Percentiles rank a stretch among this genome's conserved stretches.
Conservation (phyloP, 1,140 invertebrate genomes). For the Odontomachus brunneus region DNA sequence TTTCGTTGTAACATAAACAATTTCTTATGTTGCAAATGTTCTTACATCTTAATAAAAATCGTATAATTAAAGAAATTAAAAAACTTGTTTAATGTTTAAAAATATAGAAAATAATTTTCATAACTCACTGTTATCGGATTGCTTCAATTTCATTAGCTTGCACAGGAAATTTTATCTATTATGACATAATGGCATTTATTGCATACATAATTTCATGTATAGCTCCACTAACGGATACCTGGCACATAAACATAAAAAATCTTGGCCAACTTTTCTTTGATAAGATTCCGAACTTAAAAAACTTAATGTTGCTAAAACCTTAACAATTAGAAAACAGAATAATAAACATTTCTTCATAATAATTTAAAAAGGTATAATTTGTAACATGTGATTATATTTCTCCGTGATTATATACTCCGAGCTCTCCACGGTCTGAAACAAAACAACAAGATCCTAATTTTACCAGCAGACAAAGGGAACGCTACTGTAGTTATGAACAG, state of each 20-base stretch:
- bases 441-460: too few relatives aligned
- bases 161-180: conserved; percentile 21
- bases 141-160: conserved; percentile 2
- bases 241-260: conserved; percentile 2
- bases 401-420: too few relatives aligned
- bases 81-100: too few relatives aligned
- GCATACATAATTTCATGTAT: neutral
- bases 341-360: neutral
- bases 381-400: neutral
- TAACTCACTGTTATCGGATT: conserved; percentile 7
- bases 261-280: conserved; percentile 15
- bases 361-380: conserved; percentile 2
- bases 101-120: conserved; percentile 6
- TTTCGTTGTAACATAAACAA: too few relatives aligned
- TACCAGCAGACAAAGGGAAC: too few relatives aligned
- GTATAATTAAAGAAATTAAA: too few relatives aligned
- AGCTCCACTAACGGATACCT: conserved; percentile 4
- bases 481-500: too few relatives aligned
- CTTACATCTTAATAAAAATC: too few relatives aligned
- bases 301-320: conserved; percentile 21
- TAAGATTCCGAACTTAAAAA: conserved; percentile 3
- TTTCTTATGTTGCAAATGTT: too few relatives aligned
- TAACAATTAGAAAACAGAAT: too few relatives aligned
- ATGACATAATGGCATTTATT: neutral
- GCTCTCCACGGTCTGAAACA: too few relatives aligned